Evolutionary conservation across 2,888 invertebrate genomes (phyloP).

Genomic region (Nasonovia ribisnigri): DNA sequence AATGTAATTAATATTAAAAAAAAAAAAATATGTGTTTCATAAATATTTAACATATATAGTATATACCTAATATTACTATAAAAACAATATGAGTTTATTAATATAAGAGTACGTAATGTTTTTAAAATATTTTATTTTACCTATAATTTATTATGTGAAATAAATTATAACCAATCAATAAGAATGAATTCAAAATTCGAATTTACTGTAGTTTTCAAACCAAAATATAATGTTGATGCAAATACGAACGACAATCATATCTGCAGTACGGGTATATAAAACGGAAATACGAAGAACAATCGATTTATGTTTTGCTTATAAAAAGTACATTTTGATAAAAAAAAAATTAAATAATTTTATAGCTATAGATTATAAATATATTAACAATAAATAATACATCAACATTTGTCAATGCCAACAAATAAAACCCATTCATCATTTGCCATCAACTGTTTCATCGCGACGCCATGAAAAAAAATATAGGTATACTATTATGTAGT

Average conservation of each 20-base stretch:
- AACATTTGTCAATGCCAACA: slow-evolving; percentile 56
- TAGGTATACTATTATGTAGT: neutral
- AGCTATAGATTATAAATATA: slow-evolving; percentile 21
- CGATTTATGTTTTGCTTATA: neutral
- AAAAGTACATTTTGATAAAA: neutral
- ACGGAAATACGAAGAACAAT: neutral
- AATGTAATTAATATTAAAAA: neutral
- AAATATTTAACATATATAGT: neutral
- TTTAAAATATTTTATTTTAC: neutral
- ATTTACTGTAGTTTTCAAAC: neutral
- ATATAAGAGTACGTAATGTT: neutral
- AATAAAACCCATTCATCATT: slow-evolving; percentile 54
- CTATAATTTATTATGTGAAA: too few relatives aligned
- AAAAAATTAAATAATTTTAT: neutral
- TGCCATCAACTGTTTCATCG: slow-evolving; percentile 27
- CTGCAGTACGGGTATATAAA: neutral
- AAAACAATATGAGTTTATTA: neutral
- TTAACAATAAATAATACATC: slow-evolving; percentile 51
- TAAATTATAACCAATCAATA: neutral
- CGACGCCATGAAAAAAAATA: neutral
- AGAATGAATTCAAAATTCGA: neutral
- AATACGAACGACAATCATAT: neutral
- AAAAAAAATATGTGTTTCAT: neutral
- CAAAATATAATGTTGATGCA: neutral
- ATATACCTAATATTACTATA: too few relatives aligned